Base-by-base conservation (phyloP, 1,140 invertebrate genomes). In the Aphis gossypii region DNA sequence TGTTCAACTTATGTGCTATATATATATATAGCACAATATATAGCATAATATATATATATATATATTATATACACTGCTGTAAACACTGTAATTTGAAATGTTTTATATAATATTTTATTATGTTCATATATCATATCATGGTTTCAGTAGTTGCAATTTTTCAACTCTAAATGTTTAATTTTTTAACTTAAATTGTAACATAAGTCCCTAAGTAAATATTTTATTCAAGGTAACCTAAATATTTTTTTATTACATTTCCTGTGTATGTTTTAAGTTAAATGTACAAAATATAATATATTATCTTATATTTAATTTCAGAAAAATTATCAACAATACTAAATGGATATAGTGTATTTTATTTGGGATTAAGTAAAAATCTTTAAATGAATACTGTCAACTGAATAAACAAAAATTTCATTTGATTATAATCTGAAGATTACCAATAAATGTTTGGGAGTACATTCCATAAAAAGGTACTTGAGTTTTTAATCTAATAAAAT, bases 291-390 rank as follows among this genome's bases (percentile, higher is more conserved):
- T 30, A 44, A 25, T n/a, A n/a, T n/a, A n/a, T 76, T n/a, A n/a
- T 11, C n/a, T 76, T 76, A 7, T 87, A n/a, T 88, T 35, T 88
- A 87, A 48, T 88, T 88, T 18, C n/a, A 88, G 86, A 51, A 51
- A 48, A 88, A 51, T 48, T 88, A 51, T 35, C 44, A 48, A 2
- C 35, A 21, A 21, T 88, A 51, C 0, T 88, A 51, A 88, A 88
- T 20, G 86, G 86, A 88, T 88, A 88, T 11, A 20, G 46, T 35
- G 18, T 88, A 25, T 11, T 21, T 88, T 4, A 88, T 51, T 88
- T 88, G 46, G 86, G 86, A 21, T 88, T 14, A 23, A 35, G 60
- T n/a, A 30, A 76, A 68, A n/a, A 76, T 76, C 7, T 76, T 76
- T n/a, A 5, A 76, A 76, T 76, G n/a, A 76, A 18, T 51, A 20